Evolutionary conservation across 2,113 vertebrate species (phyloP).

Genomic region (Zosterops hypoxanthus): DNA sequence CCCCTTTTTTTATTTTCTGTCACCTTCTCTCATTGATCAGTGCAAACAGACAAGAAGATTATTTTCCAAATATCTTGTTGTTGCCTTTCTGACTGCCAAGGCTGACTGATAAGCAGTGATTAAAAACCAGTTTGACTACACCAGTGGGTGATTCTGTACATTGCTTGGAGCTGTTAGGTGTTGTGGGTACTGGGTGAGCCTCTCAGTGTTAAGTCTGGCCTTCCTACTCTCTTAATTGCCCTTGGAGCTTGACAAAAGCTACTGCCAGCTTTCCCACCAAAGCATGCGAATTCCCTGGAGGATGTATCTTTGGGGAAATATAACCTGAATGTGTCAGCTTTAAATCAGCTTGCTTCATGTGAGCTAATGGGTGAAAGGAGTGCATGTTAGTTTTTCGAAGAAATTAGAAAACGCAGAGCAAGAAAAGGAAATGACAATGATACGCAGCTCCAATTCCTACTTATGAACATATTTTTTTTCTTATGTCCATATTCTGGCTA

Average conservation of each 20-base stretch:
- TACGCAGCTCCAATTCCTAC: not conserved
- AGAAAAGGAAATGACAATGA: not conserved
- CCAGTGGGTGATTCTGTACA: not conserved
- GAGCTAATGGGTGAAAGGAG: not conserved
- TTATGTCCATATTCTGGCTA: not conserved
- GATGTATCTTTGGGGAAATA: not conserved
- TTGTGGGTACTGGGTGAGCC: not conserved
- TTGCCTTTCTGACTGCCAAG: not conserved
- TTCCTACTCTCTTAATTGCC: not conserved
- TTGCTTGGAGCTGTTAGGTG: not conserved
- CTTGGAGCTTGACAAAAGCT: not conserved
- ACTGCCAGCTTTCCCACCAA: not conserved
- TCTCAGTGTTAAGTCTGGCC: not conserved
- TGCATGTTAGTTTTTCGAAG: not conserved
- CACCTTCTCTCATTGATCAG: not conserved
- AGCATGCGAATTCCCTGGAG: not conserved
- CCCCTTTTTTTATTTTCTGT: not conserved
- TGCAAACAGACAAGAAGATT: not conserved
- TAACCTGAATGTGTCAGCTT: not conserved
- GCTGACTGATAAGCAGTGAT: not conserved
- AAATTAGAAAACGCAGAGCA: not conserved
- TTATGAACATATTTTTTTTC: not conserved
- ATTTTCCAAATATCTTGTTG: not conserved
- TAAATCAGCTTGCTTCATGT: not conserved
- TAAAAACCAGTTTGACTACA: not conserved